Evolutionary conservation across 2,888 invertebrate species (phyloP).

Genomic region (Drosophila pegasa): DNA sequence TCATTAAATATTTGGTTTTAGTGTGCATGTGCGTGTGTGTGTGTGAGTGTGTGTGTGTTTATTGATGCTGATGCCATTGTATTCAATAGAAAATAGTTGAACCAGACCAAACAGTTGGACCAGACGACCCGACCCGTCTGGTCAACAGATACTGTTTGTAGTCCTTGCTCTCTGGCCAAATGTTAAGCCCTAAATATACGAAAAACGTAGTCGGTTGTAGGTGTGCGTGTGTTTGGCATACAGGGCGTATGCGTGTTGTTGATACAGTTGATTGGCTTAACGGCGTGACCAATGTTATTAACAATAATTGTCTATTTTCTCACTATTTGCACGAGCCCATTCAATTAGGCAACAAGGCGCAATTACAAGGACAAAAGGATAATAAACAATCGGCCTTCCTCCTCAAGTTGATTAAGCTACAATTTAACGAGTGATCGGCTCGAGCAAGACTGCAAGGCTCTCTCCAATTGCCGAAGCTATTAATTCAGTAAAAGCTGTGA

Average conservation of each 20-base stretch:
- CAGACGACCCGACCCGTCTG: conserved; percentile 1
- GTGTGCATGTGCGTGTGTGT: not conserved
- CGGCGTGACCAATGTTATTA: conserved; percentile 60
- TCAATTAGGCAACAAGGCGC: conserved; percentile 51
- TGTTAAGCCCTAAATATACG: conserved; percentile 66
- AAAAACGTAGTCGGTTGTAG: conserved; percentile 29
- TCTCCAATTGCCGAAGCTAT: conserved; percentile 5
- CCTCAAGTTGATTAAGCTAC: conserved; percentile 38
- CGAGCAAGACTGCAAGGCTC: not conserved
- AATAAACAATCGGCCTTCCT: conserved; percentile 11
- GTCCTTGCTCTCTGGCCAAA: conserved; percentile 20
- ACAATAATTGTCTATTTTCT: conserved; percentile 70
- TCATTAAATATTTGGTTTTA: conserved; percentile 67
- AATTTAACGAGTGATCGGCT: not conserved
- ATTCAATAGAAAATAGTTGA: conserved; percentile 49
- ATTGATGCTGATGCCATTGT: conserved; percentile 52
- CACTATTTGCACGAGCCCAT: conserved; percentile 52
- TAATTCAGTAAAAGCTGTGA: conserved; percentile 24
- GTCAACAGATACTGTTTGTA: conserved; percentile 23
- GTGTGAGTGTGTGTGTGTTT: conserved; percentile 31
- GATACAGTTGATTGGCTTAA: conserved; percentile 77
- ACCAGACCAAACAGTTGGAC: conserved; percentile 31
- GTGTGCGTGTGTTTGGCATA: conserved; percentile 36
- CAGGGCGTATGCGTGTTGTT: conserved; percentile 66
- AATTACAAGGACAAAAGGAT: not conserved